Base-by-base conservation (phyloP, 2,888 invertebrate species). In the Leptopilina syphax region DNA sequence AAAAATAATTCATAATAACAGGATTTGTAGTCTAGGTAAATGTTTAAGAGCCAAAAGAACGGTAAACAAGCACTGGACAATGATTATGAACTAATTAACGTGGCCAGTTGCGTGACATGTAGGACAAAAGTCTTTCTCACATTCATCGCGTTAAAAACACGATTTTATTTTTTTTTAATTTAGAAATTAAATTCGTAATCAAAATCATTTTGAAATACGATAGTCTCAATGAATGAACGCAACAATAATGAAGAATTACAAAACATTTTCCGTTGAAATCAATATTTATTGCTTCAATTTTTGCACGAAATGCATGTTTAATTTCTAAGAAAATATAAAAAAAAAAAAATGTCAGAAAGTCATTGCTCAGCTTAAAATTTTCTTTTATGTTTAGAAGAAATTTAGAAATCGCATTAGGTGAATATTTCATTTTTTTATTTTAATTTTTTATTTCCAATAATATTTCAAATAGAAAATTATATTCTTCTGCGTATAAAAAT, bases 51-150 rank as follows among this genome's bases (percentile, higher is more conserved):
- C 34, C 7, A 13, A 60, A 66, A 79, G 76, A 80, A 82, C 65
- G 77, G 76, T 77, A 78, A 68, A 81, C 76, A 79, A 80, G 77
- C 79, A 63, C 77, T 80, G 80, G 79, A 65, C 76, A 80, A 77
- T 86, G 87, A 87, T 88, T 86, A 87, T 85, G 82, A 84, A 84
- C 81, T 86, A 88, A 90, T 90, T 88, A 89, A 84, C 84, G 85
- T 87, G 86, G 85, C 86, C 83, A 86, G 82, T 83, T 81, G 85
- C 88, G 86, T 87, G 87, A 88, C 88, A 87, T 86, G 84, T 86
- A 83, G 87, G 86, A 86, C 86, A 86, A 83, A 83, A 82, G 82
- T 44, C 44, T 34, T 34, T 34, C 34, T 34, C 34, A 34, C 34
- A 34, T 34, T 34, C 34, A 34, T 34, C 34, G 34, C 34, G 34